Conservation (phyloP, 2,113 vertebrate species). For the Oreochromis spilurus region DNA sequence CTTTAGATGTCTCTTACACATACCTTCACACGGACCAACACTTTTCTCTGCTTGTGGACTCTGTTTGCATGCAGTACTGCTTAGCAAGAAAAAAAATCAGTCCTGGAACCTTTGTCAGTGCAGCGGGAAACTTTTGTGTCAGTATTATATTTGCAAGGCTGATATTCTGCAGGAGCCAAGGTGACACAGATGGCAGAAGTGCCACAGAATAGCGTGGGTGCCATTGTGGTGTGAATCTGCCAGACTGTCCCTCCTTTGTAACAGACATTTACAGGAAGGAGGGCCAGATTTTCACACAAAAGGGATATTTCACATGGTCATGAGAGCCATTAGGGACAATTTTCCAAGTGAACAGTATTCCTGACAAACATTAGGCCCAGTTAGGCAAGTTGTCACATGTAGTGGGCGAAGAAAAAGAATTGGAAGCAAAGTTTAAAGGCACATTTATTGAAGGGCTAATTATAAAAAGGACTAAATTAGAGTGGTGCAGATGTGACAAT, state of each 20-base stretch:
- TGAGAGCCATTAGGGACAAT: neutral
- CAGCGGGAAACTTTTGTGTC: constrained; percentile 18
- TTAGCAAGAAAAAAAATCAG: neutral
- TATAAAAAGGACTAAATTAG: neutral
- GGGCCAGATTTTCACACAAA: constrained; percentile 4
- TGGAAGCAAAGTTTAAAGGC: neutral
- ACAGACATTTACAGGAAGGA: constrained; percentile 21
- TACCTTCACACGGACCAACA: neutral
- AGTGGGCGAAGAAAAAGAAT: neutral
- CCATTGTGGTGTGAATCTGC: constrained; percentile 14
- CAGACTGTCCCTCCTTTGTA: constrained; percentile 27
- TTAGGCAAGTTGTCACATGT: neutral
- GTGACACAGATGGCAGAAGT: constrained; percentile 40
- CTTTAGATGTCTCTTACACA: neutral
- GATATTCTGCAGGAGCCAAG: constrained; percentile 22
- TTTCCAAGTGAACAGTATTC: neutral
- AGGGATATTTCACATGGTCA: neutral
- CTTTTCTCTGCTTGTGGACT: neutral
- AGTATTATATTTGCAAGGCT: constrained; percentile 5
- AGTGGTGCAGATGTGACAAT: neutral
- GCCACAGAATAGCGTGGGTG: constrained; percentile 14
- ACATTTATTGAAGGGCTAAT: neutral
- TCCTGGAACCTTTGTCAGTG: neutral
- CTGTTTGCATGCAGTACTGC: neutral
- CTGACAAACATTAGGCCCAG: neutral